Percentiles rank a stretch among this genome's conserved stretches.
Conservation (phyloP, 2,113 vertebrate genomes). For the Narcine bancroftii region DNA sequence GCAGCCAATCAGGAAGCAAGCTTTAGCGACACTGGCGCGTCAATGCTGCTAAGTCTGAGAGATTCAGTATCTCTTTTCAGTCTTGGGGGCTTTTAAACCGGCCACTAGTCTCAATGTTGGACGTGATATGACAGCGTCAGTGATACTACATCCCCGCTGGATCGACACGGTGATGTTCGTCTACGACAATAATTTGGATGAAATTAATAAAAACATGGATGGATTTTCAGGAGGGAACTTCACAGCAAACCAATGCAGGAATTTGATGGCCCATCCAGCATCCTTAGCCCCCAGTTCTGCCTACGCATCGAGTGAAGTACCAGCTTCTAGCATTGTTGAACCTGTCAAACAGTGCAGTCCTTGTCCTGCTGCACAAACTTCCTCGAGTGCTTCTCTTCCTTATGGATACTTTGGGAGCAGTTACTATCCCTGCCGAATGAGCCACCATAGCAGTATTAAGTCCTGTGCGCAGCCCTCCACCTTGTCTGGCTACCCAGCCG, state of each 20-base stretch:
- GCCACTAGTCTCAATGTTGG: conserved; percentile 85
- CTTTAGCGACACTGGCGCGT: conserved; percentile 73
- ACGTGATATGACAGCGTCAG: conserved; percentile 98
- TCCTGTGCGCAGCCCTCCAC: conserved; percentile 79
- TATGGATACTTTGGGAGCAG: conserved; percentile 95
- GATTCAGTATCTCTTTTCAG: conserved; percentile 77
- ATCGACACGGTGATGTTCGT: conserved; percentile 98
- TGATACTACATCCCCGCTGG: conserved; percentile 97
- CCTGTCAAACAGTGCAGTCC: conserved; percentile 94
- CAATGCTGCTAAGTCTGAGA: conserved; percentile 67
- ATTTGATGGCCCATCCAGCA: conserved; percentile 87
- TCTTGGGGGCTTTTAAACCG: conserved; percentile 91
- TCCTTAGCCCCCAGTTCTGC: conserved; percentile 75
- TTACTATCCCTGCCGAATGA: conserved; percentile 92
- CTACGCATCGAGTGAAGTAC: conserved; percentile 72
- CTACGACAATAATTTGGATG: conserved; percentile 89
- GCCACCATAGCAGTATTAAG: conserved; percentile 82
- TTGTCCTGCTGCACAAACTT: conserved; percentile 77
- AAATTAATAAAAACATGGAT: conserved; percentile 95
- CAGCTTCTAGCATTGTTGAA: conserved; percentile 77
- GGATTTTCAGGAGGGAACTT: conserved; percentile 69
- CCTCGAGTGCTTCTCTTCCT: conserved; percentile 81
- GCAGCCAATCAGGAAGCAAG: conserved; percentile 73
- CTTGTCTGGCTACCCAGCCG: conserved; percentile 57
- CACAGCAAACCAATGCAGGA: conserved; percentile 87